These are phyloP conservation scores for Noturus placidus DNA, from an alignment of 2,113 vertebrate genomes.

Conservation along the genomic window DNA sequence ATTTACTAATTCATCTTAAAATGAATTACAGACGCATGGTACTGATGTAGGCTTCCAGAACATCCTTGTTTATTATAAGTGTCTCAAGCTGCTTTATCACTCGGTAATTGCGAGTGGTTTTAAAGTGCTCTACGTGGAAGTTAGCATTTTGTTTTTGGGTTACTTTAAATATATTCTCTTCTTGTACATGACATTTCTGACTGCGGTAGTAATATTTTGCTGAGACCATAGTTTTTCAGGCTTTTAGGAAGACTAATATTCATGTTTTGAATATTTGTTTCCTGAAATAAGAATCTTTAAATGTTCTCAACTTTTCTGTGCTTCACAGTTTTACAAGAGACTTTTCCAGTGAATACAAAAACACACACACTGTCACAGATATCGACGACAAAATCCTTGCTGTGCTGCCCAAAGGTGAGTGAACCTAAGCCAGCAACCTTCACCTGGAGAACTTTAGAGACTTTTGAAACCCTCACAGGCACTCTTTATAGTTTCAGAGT, in stretches of 20 bases:
- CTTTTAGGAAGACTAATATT: neutral
- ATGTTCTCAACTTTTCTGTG: neutral
- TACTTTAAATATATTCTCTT: neutral
- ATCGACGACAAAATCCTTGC: slow-evolving; percentile 82
- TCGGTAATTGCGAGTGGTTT: neutral
- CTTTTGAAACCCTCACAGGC: neutral
- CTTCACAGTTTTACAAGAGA: slow-evolving; percentile 84
- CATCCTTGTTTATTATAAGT: neutral
- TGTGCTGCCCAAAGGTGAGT: slow-evolving; percentile 87
- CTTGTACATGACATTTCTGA: neutral
- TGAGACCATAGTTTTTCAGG: neutral
- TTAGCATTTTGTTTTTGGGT: neutral
- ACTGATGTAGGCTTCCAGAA: neutral
- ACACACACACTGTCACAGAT: slow-evolving; percentile 75
- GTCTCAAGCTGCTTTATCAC: neutral
- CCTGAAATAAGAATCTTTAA: neutral
- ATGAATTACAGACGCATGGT: slow-evolving; percentile 7
- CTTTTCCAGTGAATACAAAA: slow-evolving; percentile 76
- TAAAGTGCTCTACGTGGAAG: neutral
- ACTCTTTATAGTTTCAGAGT: slow-evolving; percentile 84
- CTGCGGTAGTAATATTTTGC: neutral
- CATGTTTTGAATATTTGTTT: neutral
- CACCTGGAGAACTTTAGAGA: neutral
- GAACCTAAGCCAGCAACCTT: neutral
- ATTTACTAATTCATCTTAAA: slow-evolving; percentile 31